Conservation (phyloP, 2,113 vertebrate genomes). For the Dolichotis patagonum region DNA sequence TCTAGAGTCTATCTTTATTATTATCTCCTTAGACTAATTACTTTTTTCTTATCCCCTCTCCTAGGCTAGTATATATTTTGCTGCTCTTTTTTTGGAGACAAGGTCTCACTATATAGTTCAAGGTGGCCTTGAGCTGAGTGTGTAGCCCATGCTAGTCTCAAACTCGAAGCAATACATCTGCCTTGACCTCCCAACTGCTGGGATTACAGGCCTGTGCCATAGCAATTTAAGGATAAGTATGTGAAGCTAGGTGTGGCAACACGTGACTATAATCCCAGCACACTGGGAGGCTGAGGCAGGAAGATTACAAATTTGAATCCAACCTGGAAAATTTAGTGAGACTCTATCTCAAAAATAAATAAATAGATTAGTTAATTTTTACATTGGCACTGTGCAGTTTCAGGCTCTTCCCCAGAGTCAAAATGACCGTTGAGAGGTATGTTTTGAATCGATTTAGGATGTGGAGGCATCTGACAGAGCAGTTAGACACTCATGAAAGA, state of each 20-base stretch:
- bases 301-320: neutral
- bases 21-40: neutral
- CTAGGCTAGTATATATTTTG: neutral
- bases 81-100: neutral
- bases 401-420: neutral
- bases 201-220: neutral
- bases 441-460: neutral
- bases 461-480: neutral
- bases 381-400: neutral
- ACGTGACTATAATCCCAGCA: neutral
- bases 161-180: neutral
- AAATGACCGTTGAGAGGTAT: neutral
- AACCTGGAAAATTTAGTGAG: neutral
- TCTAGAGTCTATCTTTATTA: slow-evolving; percentile 11
- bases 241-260: neutral
- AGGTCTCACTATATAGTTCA: neutral
- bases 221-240: neutral
- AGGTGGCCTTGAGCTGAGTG: neutral
- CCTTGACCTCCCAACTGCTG: neutral
- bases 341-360: neutral
- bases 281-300: neutral
- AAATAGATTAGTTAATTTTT: neutral
- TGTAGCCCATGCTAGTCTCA: neutral
- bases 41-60: slow-evolving; percentile 7
- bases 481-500: neutral